Percentiles rank a stretch among this genome's conserved stretches.
Conservation (phyloP, 2,888 invertebrate genomes). For the Melanchra persicariae region DNA sequence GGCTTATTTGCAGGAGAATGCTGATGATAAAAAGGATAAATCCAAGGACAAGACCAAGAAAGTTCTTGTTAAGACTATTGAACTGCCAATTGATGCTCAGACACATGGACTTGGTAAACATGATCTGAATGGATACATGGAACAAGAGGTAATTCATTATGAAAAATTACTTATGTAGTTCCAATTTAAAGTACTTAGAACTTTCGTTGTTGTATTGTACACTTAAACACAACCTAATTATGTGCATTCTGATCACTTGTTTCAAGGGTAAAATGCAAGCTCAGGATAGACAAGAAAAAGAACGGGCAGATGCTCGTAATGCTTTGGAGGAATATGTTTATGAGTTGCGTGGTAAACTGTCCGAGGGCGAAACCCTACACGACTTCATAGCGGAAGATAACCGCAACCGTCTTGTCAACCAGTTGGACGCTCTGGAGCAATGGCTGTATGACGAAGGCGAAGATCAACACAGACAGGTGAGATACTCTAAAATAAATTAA, state of each 20-base stretch:
- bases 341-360: constrained; percentile 97
- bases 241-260: background rate
- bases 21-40: constrained; percentile 92
- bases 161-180: background rate
- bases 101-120: constrained; percentile 93
- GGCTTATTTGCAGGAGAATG: constrained; percentile 86
- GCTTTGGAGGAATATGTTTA: constrained; percentile 99
- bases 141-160: constrained; percentile 93
- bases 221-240: background rate
- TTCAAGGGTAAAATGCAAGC: constrained; percentile 94
- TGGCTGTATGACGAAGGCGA: constrained; percentile 99
- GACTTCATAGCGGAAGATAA: constrained; percentile 94
- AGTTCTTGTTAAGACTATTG: constrained; percentile 94
- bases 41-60: constrained; percentile 93
- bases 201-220: background rate
- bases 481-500: background rate
- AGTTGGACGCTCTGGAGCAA: constrained; percentile 96
- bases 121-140: constrained; percentile 94
- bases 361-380: constrained; percentile 94
- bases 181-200: background rate
- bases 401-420: constrained; percentile 91
- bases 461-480: constrained; percentile 93
- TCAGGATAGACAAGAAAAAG: constrained; percentile 97
- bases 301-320: constrained; percentile 98
- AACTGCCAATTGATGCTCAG: constrained; percentile 95